A percentile compares a stretch with the other conserved stretches of the same genome.
phyloP scores from a whole-genome alignment of 2,797 vertebrate genomes.

The Chelmon rostratus region DNA sequence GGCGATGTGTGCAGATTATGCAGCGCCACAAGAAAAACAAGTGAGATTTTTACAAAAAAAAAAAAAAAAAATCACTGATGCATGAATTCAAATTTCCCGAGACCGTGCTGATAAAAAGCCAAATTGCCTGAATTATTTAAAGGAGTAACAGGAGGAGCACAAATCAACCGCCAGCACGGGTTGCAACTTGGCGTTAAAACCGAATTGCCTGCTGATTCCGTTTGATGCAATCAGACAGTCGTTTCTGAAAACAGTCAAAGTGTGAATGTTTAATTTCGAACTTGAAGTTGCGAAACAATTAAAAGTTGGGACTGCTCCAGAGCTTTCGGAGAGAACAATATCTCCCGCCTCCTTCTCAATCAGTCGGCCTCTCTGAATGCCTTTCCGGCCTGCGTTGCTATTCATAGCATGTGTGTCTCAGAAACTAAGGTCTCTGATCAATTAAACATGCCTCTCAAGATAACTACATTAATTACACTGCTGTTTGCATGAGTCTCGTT shows the following conservation, averaged over 20 bases:
- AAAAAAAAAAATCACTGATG: background rate
- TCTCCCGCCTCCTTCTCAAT: slow-evolving; percentile 40
- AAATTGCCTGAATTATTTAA: slow-evolving; percentile 7
- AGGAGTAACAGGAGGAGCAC: slow-evolving; percentile 1
- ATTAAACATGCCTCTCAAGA: slow-evolving; percentile 75
- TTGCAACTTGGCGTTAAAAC: slow-evolving; percentile 2
- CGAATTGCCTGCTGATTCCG: slow-evolving; percentile 9
- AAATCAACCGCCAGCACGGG: background rate
- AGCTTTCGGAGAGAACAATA: slow-evolving; percentile 36
- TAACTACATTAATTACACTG: slow-evolving; percentile 74
- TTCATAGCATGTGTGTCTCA: slow-evolving; percentile 60
- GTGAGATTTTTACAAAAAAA: background rate
- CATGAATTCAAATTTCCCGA: slow-evolving; percentile 1
- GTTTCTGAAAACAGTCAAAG: slow-evolving; percentile 27
- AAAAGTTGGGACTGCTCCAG: slow-evolving; percentile 46
- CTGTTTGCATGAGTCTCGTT: slow-evolving; percentile 64
- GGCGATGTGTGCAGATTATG: background rate
- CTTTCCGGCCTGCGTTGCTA: slow-evolving; percentile 51
- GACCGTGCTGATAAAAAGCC: slow-evolving; percentile 8
- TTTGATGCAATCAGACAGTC: slow-evolving; percentile 41
- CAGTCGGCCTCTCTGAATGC: slow-evolving; percentile 20
- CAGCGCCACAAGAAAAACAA: slow-evolving; percentile 2
- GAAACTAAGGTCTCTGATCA: slow-evolving; percentile 72
- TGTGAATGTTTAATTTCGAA: slow-evolving; percentile 47
- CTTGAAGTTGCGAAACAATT: slow-evolving; percentile 52